Percentiles rank a stretch among this genome's conserved stretches.
Evolutionary conservation across 2,888 invertebrate genomes (phyloP).

Genomic region (Trisateles emortualis): DNA sequence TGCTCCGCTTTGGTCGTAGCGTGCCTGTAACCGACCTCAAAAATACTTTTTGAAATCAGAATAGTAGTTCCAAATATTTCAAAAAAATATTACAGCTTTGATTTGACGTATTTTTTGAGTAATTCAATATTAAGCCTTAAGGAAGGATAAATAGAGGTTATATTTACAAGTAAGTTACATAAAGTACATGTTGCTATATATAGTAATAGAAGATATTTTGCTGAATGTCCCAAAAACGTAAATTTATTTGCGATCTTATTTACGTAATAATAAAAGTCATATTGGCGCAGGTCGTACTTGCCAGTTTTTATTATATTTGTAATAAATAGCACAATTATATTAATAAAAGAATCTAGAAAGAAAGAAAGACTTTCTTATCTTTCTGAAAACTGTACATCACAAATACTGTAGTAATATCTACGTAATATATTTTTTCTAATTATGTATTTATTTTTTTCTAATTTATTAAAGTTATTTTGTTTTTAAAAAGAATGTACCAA

Average conservation of each 20-base stretch:
- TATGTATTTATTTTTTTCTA: neutral
- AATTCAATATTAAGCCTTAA: neutral
- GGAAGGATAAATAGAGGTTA: neutral
- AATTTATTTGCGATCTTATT: too few species aligned
- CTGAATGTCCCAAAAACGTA: too few species aligned
- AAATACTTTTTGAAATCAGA: too few species aligned
- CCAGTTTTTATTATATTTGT: neutral
- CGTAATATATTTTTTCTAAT: neutral
- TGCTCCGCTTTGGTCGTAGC: too few species aligned
- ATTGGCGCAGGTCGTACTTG: neutral
- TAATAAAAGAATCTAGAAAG: slow-evolving; percentile 10
- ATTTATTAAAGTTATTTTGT: neutral
- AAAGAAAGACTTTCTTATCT: too few species aligned
- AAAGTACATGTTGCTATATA: neutral
- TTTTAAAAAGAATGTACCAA: neutral
- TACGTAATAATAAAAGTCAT: slow-evolving; percentile 3
- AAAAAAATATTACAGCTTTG: too few species aligned
- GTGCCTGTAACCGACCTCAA: too few species aligned
- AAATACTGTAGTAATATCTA: slow-evolving; percentile 6
- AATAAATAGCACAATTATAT: neutral
- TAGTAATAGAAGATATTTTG: too few species aligned
- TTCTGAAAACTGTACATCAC: neutral
- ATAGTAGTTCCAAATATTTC: too few species aligned
- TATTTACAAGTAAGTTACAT: neutral
- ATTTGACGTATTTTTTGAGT: neutral